phyloP scores from a whole-genome alignment of 2,888 invertebrate species.

The Periphyllus acericola region DNA sequence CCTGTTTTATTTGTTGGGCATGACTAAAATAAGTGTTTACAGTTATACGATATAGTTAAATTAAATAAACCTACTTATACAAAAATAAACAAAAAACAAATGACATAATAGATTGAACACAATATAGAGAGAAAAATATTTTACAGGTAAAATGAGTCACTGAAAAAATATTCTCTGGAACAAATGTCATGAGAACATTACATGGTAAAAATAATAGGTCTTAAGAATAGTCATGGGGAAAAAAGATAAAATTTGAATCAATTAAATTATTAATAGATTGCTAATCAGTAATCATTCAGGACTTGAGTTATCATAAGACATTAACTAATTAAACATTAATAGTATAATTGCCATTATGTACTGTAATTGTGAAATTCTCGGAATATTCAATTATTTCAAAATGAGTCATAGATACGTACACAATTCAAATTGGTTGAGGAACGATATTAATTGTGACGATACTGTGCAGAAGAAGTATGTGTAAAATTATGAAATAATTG shows the following conservation, averaged over 20 bases:
- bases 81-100: constrained; percentile 49
- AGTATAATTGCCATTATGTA: too few species aligned
- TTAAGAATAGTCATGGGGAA: background rate
- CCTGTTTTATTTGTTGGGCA: constrained; percentile 38
- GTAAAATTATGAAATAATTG: background rate
- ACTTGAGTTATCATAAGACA: too few species aligned
- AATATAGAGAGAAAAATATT: background rate
- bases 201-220: too few species aligned
- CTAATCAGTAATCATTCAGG: too few species aligned
- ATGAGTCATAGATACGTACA: background rate
- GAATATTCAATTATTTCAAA: background rate
- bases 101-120: background rate
- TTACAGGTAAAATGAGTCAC: background rate
- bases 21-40: constrained; percentile 13
- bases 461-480: background rate
- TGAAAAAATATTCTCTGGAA: background rate
- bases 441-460: too few species aligned
- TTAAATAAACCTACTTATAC: constrained; percentile 16
- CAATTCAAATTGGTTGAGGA: background rate
- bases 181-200: background rate
- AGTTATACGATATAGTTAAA: constrained; percentile 14
- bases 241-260: background rate
- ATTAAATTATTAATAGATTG: background rate
- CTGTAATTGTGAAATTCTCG: too few species aligned
- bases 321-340: too few species aligned